Conservation (phyloP, 2,797 vertebrate genomes). For the Bucorvus abyssinicus region DNA sequence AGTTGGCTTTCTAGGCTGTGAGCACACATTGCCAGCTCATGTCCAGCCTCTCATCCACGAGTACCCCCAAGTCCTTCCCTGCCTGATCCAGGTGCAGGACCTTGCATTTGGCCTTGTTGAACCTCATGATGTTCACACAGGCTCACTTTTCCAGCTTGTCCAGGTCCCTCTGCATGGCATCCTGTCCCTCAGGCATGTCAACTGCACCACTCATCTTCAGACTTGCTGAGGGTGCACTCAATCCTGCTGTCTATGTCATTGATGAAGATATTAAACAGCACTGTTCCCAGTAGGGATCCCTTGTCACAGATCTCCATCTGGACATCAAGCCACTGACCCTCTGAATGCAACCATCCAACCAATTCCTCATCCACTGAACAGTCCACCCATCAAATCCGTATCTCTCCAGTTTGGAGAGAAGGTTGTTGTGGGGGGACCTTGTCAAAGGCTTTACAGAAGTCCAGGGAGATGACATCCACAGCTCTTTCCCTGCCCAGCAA, state of each 20-base stretch:
- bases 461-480: not conserved
- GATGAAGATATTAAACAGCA: not conserved
- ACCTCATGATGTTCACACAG: too few relatives aligned
- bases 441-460: not conserved
- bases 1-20: too few relatives aligned
- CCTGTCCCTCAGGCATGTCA: accelerated
- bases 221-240: not conserved
- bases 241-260: not conserved
- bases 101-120: not conserved
- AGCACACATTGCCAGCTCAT: too few relatives aligned
- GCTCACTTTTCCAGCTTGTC: not conserved
- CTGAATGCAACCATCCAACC: not conserved
- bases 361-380: not conserved
- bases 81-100: not conserved
- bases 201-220: not conserved
- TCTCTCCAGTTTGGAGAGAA: not conserved
- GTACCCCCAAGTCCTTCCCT: too few relatives aligned
- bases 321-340: not conserved
- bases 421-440: not conserved
- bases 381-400: not conserved
- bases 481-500: not conserved
- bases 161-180: not conserved
- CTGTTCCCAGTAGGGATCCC: not conserved
- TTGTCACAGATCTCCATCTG: not conserved
- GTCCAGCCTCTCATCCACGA: too few relatives aligned